Conservation (phyloP, 35 echinoderm and acorn worm genomes). For the Heliocidaris tuberculata region DNA sequence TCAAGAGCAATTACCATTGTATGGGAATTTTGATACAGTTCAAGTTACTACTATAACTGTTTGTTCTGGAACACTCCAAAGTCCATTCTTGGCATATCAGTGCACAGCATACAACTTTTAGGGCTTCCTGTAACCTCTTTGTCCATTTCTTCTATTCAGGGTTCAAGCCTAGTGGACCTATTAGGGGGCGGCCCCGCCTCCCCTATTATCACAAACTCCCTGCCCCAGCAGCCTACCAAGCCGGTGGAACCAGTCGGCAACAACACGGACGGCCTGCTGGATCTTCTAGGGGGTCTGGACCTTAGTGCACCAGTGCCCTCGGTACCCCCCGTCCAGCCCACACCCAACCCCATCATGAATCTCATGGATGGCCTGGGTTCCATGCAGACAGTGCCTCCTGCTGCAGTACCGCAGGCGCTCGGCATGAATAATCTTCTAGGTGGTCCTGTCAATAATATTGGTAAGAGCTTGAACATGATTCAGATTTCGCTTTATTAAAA, state of each 20-base stretch:
- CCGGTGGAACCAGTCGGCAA: conserved; percentile 43
- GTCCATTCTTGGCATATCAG: too few relatives aligned
- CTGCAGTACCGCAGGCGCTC: conserved; percentile 8
- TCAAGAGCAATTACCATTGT: too few relatives aligned
- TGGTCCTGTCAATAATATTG: conserved; percentile 78
- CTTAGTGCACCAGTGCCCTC: conserved; percentile 23
- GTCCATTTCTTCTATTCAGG: conserved; percentile 45
- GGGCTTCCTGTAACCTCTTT: background rate
- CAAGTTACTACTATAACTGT: too few relatives aligned
- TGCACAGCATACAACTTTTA: background rate
- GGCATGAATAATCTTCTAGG: conserved; percentile 69
- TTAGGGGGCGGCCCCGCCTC: conserved; percentile 61
- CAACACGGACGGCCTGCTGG: conserved; percentile 67
- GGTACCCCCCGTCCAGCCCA: conserved; percentile 17
- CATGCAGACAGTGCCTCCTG: conserved; percentile 59
- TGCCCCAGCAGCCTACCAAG: conserved; percentile 44
- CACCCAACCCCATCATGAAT: conserved; percentile 67
- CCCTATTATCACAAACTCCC: conserved; percentile 56
- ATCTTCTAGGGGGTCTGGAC: conserved; percentile 75
- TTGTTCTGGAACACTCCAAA: too few relatives aligned
- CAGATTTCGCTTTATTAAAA: background rate
- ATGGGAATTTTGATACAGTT: too few relatives aligned
- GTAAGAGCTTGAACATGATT: conserved; percentile 31
- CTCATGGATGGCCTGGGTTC: conserved; percentile 76
- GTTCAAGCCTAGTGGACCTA: conserved; percentile 85